phyloP scores from a whole-genome alignment of 1,140 invertebrate species.

The Magallana ariakensis region DNA sequence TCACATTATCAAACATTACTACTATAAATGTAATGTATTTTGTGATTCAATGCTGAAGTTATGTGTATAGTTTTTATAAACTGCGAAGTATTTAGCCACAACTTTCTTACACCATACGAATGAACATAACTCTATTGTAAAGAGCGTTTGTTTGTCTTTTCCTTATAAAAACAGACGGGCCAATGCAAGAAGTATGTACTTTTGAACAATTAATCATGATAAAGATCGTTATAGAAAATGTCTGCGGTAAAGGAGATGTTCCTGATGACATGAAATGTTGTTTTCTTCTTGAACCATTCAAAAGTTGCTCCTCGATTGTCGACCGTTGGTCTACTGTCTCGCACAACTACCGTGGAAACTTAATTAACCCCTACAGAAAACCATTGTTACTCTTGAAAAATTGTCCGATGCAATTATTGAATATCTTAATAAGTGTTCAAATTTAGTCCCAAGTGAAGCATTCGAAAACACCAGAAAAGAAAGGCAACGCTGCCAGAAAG shows the following conservation, averaged over 20 bases:
- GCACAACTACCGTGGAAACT: background rate
- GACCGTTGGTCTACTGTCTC: slow-evolving; percentile 8
- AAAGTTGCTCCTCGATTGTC: slow-evolving; percentile 4
- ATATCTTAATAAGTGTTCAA: slow-evolving; percentile 39
- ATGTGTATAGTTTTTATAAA: too few species aligned
- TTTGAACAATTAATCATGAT: background rate
- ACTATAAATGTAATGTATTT: too few species aligned
- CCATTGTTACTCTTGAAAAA: slow-evolving; percentile 16
- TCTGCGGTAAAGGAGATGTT: background rate
- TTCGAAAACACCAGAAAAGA: slow-evolving; percentile 2
- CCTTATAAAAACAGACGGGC: too few species aligned
- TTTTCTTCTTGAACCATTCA: slow-evolving; percentile 34
- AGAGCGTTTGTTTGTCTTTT: too few species aligned
- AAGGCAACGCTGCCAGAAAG: slow-evolving; percentile 16
- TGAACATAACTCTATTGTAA: too few species aligned
- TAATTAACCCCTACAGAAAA: background rate
- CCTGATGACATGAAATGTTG: slow-evolving; percentile 15
- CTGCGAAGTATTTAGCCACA: too few species aligned
- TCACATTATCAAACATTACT: too few species aligned
- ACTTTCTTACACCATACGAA: too few species aligned
- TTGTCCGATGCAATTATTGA: slow-evolving; percentile 30
- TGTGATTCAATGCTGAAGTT: too few species aligned
- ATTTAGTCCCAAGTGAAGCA: slow-evolving; percentile 17
- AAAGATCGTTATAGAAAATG: background rate
- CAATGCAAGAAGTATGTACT: background rate